A percentile compares a stretch with the other conserved stretches of the same genome.
phyloP scores from a whole-genome alignment of 2,888 invertebrate species.

The Phortica magna region DNA sequence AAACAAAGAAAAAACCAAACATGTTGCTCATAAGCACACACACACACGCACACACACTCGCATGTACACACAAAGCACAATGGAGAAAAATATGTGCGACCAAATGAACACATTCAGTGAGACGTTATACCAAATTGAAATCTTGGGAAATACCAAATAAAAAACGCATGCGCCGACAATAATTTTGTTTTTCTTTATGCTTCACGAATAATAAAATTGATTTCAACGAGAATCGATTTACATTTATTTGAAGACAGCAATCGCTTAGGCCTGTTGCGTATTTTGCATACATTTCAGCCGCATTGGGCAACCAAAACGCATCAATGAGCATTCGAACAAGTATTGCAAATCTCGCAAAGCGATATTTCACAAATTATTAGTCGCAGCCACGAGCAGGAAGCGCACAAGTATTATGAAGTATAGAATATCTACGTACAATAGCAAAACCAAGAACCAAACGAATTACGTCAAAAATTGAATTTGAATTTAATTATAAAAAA shows the following conservation, averaged over 20 bases:
- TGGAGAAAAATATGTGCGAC: neutral
- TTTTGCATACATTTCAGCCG: too few relatives aligned
- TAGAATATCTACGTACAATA: neutral
- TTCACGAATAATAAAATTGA: neutral
- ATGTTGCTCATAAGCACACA: conserved; percentile 40
- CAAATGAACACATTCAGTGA: neutral
- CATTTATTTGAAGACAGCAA: neutral
- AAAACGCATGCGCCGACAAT: neutral
- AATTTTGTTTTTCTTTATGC: neutral
- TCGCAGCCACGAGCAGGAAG: neutral
- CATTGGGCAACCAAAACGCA: conserved; percentile 23
- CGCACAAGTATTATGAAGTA: neutral
- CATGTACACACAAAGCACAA: neutral
- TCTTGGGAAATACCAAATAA: neutral
- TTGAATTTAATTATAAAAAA: too few relatives aligned
- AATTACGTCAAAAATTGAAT: too few relatives aligned
- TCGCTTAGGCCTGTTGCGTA: neutral
- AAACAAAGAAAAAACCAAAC: conserved; percentile 44
- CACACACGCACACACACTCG: neutral
- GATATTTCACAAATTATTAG: neutral
- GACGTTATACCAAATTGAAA: neutral
- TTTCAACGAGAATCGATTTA: neutral
- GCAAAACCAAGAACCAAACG: too few relatives aligned
- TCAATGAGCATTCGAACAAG: conserved; percentile 1
- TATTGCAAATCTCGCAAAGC: neutral